phyloP scores from a whole-genome alignment of 2,797 vertebrate species.

The Diplodus puntazzo region DNA sequence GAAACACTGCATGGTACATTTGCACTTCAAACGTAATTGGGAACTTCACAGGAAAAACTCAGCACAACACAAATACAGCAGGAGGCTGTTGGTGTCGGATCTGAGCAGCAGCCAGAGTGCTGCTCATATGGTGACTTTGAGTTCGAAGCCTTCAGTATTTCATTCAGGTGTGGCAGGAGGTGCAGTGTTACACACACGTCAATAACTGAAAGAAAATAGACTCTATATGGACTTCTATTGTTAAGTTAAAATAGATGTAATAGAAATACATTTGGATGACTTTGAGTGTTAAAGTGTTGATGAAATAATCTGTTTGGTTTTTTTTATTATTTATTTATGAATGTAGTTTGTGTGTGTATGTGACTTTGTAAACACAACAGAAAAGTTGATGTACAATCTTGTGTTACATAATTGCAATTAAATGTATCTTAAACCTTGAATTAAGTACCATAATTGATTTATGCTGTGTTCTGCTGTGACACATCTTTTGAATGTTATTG shows the following conservation, averaged over 20 bases:
- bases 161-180: not conserved
- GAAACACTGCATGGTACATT: slow-evolving; percentile 33
- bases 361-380: too few relatives aligned
- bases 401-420: too few relatives aligned
- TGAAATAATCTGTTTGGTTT: too few relatives aligned
- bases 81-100: not conserved
- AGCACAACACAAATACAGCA: slow-evolving; percentile 1
- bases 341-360: too few relatives aligned
- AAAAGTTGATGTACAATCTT: too few relatives aligned
- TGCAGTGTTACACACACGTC: not conserved
- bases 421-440: too few relatives aligned
- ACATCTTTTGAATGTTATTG: not conserved
- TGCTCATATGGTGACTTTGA: not conserved
- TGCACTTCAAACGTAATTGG: slow-evolving; percentile 43
- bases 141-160: slow-evolving; percentile 4
- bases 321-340: not conserved
- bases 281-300: not conserved
- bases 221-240: not conserved
- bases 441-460: not conserved
- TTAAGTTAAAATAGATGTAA: not conserved
- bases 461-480: not conserved
- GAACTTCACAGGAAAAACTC: slow-evolving; percentile 20
- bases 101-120: not conserved
- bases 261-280: not conserved
- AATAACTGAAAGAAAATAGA: not conserved